Conservation (phyloP, 2,888 invertebrate species). For the Hydraecia micacea region DNA sequence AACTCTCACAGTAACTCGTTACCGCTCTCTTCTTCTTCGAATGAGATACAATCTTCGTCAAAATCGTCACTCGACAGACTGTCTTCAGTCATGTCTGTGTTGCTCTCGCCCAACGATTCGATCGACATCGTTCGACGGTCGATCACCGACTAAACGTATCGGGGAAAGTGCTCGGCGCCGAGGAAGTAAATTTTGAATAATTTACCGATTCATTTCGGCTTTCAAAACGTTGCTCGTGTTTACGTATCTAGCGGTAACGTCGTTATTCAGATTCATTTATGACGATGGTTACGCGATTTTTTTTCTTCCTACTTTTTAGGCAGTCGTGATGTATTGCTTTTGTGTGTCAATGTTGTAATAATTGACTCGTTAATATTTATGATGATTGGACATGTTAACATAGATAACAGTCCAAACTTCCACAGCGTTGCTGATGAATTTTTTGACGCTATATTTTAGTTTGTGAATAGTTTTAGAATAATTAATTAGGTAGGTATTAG, state of each 20-base stretch:
- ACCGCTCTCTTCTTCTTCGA: conserved; percentile 65
- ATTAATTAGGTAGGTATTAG: not conserved
- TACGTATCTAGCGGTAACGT: conserved; percentile 61
- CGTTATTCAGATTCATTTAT: conserved; percentile 56
- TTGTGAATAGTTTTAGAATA: not conserved
- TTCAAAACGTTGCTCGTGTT: conserved; percentile 67
- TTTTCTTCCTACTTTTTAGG: conserved; percentile 43
- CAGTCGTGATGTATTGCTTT: conserved; percentile 34
- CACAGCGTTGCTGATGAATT: not conserved
- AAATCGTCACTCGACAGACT: conserved; percentile 77
- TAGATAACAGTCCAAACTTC: too few species aligned
- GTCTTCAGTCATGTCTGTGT: conserved; percentile 80
- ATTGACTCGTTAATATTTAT: conserved; percentile 37
- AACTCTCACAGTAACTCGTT: conserved; percentile 76
- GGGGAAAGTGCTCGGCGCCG: conserved; percentile 68
- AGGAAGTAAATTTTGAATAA: conserved; percentile 74
- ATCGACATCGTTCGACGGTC: conserved; percentile 74
- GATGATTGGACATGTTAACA: conserved; percentile 36
- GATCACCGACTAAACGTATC: conserved; percentile 75
- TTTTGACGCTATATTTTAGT: not conserved
- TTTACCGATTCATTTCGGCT: conserved; percentile 72
- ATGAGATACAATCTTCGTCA: conserved; percentile 47
- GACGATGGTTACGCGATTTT: conserved; percentile 54
- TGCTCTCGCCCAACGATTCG: conserved; percentile 66
- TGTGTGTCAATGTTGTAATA: conserved; percentile 57